Evolutionary conservation across 2,113 vertebrate species (phyloP).

Genomic region (Nothobranchius kuhntae): DNA sequence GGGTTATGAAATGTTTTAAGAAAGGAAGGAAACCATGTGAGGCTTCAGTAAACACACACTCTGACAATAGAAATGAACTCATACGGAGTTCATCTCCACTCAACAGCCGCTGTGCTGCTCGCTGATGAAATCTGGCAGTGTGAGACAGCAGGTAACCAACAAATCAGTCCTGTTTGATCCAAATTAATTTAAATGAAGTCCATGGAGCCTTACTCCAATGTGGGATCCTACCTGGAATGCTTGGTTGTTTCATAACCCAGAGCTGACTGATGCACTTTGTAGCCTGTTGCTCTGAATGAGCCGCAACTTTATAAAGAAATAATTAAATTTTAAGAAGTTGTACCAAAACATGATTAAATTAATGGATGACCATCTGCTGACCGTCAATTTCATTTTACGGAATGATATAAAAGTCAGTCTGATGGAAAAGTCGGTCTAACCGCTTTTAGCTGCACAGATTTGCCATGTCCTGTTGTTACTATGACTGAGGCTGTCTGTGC

Average conservation of each 20-base stretch:
- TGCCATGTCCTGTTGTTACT: no score
- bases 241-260: constrained; percentile 48
- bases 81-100: constrained; percentile 10
- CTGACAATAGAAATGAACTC: constrained; percentile 10
- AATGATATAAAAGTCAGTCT: no score
- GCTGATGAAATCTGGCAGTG: constrained; percentile 1
- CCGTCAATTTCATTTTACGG: not conserved
- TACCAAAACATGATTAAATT: not conserved
- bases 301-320: not conserved
- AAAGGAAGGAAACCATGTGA: not conserved
- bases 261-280: constrained; percentile 45
- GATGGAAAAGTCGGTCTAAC: no score
- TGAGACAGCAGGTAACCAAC: constrained; percentile 19
- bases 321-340: no score
- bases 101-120: not conserved
- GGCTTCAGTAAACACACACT: constrained; percentile 5
- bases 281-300: constrained; percentile 8
- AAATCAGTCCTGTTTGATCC: not conserved
- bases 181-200: constrained; percentile 10
- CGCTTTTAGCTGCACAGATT: no score
- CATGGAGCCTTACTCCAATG: constrained; percentile 20
- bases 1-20: constrained; percentile 11
- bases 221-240: constrained; percentile 60
- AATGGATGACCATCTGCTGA: not conserved
- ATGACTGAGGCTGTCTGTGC: no score